Base-by-base conservation (phyloP, 2,113 vertebrate genomes). In the Xenus cinereus region DNA sequence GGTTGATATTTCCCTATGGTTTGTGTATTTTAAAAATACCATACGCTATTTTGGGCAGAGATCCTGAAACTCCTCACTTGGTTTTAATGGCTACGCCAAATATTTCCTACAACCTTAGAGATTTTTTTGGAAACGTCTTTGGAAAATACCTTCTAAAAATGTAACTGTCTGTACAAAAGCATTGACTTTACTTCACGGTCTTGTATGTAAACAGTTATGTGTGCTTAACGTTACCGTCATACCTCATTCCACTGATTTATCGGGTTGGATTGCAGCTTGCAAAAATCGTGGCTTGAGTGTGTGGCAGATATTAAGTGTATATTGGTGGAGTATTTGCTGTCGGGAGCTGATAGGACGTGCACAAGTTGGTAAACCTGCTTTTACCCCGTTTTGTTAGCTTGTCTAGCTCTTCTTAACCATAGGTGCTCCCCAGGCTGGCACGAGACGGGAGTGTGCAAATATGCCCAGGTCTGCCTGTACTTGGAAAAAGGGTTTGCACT, bases 1-100 rank as follows among this genome's bases (percentile, higher is more conserved):
- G 48, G 67, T 79, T 81, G 46, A 75, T 92, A 71, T 6, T 92
- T 95, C 30, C 21, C 56, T 78, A 41, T 71, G 41, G 39, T 71
- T 78, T 86, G 79, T 95, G 2, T 94, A 56, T 50, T 73, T 89
- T 75, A 87, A 95, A 94, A 94, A 94, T 92, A 93, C 60, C 39
- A 9, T 60, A 30, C 30, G 41, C 69, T 92, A 7, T 92, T 93
- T 75, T 90, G 86, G 86, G 69, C 73, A 89, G 30, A 8, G 32
- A 68, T 92, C 80, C 86, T 87, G 76, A 89, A 94, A 72, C 35
- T 90, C 60, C n/a, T 84, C n/a, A 5, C 35, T 76, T 80, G 67
- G 33, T 78, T 89, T 68, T 84, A 93, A 78, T 78, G 43, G 73
- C 37, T 79, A 19, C 1, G 10, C 32, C 62, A 80, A 81, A 35